Conservation (phyloP, 2,888 invertebrate species). For the Agrilus biguttatus region DNA sequence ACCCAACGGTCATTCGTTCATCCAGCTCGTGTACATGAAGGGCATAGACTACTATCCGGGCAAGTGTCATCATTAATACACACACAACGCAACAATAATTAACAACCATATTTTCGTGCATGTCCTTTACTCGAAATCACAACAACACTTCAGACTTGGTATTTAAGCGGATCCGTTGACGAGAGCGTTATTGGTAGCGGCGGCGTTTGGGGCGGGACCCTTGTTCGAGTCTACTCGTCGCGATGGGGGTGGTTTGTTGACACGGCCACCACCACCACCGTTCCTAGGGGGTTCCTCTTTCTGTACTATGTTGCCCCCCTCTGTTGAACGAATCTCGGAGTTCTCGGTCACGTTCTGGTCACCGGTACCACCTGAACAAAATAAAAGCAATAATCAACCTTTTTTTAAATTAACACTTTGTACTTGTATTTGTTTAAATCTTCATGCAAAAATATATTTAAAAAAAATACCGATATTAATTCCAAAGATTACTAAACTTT, state of each 20-base stretch:
- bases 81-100: too few relatives aligned
- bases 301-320: conserved; percentile 9
- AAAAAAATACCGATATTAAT: too few relatives aligned
- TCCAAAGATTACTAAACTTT: too few relatives aligned
- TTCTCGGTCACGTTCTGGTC: conserved; percentile 9
- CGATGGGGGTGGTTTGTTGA: conserved; percentile 24
- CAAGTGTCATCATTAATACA: too few relatives aligned
- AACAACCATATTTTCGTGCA: background rate
- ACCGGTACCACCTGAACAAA: conserved; percentile 7
- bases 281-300: conserved; percentile 17
- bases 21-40: background rate
- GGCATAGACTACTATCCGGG: too few relatives aligned
- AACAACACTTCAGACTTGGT: conserved; percentile 1
- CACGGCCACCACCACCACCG: conserved; percentile 16
- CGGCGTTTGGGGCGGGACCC: conserved; percentile 22
- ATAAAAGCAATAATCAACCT: too few relatives aligned
- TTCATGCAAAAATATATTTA: too few relatives aligned
- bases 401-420: too few relatives aligned
- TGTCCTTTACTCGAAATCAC: conserved; percentile 2
- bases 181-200: conserved; percentile 42
- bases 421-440: too few relatives aligned
- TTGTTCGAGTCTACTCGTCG: conserved; percentile 23
- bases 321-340: conserved; percentile 5
- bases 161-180: conserved; percentile 45
- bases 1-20: conserved; percentile 24